phyloP scores from a whole-genome alignment of 1,140 invertebrate genomes.

The Plodia interpunctella region DNA sequence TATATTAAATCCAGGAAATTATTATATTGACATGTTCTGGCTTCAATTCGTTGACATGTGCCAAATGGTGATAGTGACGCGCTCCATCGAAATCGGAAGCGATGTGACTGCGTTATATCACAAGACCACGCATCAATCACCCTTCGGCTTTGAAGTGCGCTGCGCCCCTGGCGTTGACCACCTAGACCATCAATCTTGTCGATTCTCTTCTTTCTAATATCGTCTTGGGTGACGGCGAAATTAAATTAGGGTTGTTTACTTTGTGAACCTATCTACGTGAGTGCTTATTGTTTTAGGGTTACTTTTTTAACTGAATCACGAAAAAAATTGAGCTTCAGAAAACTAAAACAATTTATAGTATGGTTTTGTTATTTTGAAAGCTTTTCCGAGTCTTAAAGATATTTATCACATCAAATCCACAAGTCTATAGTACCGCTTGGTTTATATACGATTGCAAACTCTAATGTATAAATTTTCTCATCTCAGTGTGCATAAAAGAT shows the following conservation, averaged over 20 bases:
- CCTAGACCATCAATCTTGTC: conserved; percentile 57
- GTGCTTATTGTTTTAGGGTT: too few species aligned
- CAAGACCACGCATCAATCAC: conserved; percentile 38
- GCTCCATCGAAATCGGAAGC: background rate
- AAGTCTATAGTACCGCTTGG: too few species aligned
- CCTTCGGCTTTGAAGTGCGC: conserved; percentile 46
- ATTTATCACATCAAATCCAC: too few species aligned
- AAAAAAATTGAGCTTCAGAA: too few species aligned
- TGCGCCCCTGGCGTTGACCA: conserved; percentile 26
- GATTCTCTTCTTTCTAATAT: conserved; percentile 40
- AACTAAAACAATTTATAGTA: too few species aligned
- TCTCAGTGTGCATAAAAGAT: too few species aligned
- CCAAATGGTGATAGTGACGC: background rate
- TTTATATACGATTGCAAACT: too few species aligned
- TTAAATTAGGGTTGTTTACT: conserved; percentile 15
- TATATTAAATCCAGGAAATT: background rate
- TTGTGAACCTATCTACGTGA: background rate
- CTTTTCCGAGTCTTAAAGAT: too few species aligned
- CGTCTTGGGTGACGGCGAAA: conserved; percentile 34
- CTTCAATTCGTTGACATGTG: conserved; percentile 1
- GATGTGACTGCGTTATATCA: conserved; percentile 41
- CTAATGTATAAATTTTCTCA: too few species aligned
- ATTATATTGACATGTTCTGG: conserved; percentile 2
- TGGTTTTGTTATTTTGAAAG: too few species aligned
- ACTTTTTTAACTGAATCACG: too few species aligned